Evolutionary conservation across 2,113 vertebrate genomes (phyloP).

Genomic region (Spilogale gracilis): DNA sequence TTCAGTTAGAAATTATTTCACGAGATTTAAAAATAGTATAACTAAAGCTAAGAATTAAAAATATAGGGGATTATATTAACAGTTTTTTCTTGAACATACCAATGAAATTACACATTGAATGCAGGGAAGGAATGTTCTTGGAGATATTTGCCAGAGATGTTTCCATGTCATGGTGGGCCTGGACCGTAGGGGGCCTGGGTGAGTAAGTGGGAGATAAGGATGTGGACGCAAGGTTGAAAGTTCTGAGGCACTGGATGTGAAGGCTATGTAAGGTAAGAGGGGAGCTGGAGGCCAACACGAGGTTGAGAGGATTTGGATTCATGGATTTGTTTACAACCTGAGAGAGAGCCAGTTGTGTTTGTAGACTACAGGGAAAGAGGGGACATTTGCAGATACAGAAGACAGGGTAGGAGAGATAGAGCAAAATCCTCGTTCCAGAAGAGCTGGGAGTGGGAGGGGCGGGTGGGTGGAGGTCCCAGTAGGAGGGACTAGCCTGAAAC

Average conservation of each 20-base stretch:
- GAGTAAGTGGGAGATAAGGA: neutral
- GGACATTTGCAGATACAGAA: neutral
- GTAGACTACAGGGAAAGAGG: neutral
- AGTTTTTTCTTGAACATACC: neutral
- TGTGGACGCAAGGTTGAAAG: too few relatives aligned
- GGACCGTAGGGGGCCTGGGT: fast-evolving
- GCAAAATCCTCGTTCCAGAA: neutral
- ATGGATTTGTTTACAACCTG: neutral
- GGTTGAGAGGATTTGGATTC: neutral
- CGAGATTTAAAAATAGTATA: constrained; percentile 24
- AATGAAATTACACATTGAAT: neutral
- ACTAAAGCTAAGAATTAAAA: neutral
- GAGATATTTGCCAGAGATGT: neutral
- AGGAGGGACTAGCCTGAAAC: neutral
- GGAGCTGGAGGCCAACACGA: neutral
- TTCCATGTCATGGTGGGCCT: neutral
- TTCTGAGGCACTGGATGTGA: neutral
- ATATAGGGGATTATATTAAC: neutral
- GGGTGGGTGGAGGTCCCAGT: neutral
- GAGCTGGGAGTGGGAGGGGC: neutral
- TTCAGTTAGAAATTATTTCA: constrained; percentile 49
- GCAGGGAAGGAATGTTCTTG: neutral
- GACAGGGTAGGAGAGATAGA: neutral
- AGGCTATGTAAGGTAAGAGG: neutral
- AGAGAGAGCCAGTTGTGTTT: neutral